Base-by-base conservation (phyloP, 2,888 invertebrate genomes). In the Beris morrisii region DNA sequence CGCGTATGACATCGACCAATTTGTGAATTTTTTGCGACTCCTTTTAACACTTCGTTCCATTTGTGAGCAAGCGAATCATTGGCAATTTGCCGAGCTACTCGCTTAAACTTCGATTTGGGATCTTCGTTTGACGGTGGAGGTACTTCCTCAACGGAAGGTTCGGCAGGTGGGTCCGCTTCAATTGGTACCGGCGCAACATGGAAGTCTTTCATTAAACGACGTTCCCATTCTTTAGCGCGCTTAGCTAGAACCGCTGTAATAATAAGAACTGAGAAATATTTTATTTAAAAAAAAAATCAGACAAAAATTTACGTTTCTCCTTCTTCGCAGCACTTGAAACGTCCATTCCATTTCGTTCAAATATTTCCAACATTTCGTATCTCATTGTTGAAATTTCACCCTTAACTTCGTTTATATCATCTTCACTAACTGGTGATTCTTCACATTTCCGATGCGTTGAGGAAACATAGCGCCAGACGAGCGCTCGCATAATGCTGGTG, bases 371-470 rank as follows among this genome's bases (percentile, higher is more conserved):
- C 71, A 97, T 84, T 77, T 97, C 96, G 76, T 92, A 97, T 71
- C 95, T 86, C 83, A 97, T 89, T 0, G 95, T 88, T 0, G 95
- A 94, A 50, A 97, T 91, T 74, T 97, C 97, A 73, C 92, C 91
- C 79, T 97, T 97, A 38, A 97, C 87, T 81, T 97, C 97, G 74
- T 95, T 96, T 69, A 97, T 85, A 75, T 94, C 92, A 73, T 97
- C 97, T 78, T 97, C 97, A 0, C 94, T 95, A 0, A 97, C 95
- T 0, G 89, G 86, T 59, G 90, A 91, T 72, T 92, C 90, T 72
- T 94, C 93, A 75, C 87, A 86, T 76, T 88, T 88, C 52, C 92
- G 85, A 75, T 96, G 95, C 84, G 91, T 92, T 12, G 90, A 87
- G 7, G 93, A 91, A 7, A 97, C 89, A 80, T 96, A 96, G 0